Evolutionary conservation across 2,888 invertebrate genomes (phyloP).

Genomic region (Andricus curvator): DNA sequence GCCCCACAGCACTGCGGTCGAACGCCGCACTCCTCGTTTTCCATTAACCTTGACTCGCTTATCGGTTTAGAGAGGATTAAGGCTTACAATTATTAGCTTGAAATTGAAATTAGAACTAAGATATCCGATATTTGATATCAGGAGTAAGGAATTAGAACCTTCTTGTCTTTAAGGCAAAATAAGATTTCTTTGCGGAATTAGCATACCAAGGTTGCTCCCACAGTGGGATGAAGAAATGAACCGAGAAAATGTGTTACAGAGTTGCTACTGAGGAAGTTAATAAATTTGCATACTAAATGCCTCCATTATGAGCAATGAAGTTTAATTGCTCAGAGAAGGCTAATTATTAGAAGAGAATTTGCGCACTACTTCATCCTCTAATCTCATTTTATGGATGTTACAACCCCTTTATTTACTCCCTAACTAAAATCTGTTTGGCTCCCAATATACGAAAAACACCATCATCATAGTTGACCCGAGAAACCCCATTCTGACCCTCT

Average conservation of each 20-base stretch:
- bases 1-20: conserved; percentile 29
- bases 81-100: conserved; percentile 11
- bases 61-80: conserved; percentile 19
- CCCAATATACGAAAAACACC: conserved; percentile 17
- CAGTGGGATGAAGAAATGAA: not conserved
- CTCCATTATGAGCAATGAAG: conserved; percentile 3
- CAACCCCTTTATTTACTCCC: not conserved
- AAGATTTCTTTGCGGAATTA: not conserved
- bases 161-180: not conserved
- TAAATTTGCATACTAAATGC: conserved; percentile 21
- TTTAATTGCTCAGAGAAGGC: conserved; percentile 1
- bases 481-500: conserved; percentile 24
- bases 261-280: not conserved
- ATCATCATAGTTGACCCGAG: conserved; percentile 36
- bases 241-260: not conserved
- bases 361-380: not conserved
- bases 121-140: not conserved
- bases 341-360: not conserved
- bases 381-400: not conserved
- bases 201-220: not conserved
- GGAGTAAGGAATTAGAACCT: not conserved
- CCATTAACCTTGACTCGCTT: conserved; percentile 40
- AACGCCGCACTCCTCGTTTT: conserved; percentile 22
- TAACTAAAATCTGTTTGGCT: conserved; percentile 20
- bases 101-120: not conserved